phyloP scores from a whole-genome alignment of 2,113 vertebrate genomes.

The Pseudolaguvia tuberculata region DNA sequence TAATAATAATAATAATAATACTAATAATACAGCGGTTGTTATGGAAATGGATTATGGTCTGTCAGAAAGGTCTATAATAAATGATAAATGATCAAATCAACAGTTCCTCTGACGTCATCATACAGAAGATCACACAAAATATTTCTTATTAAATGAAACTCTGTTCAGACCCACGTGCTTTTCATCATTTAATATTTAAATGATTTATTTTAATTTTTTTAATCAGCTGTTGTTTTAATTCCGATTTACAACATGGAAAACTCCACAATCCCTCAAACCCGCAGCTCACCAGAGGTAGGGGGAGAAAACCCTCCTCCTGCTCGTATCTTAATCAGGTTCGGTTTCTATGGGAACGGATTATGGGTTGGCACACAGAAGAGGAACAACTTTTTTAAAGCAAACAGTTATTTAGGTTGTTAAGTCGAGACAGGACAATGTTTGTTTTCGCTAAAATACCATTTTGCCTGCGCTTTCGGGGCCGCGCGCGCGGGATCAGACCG shows the following conservation, averaged over 20 bases:
- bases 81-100: not conserved
- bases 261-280: not conserved
- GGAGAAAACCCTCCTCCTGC: not conserved
- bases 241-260: not conserved
- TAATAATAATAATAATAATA: not conserved
- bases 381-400: conserved; percentile 80
- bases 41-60: conserved; percentile 63
- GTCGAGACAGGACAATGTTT: conserved; percentile 91
- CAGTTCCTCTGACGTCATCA: not conserved
- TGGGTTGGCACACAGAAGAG: conserved; percentile 64
- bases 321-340: conserved; percentile 14
- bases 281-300: not conserved
- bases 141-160: not conserved
- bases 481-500: conserved; percentile 76
- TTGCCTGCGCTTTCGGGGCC: conserved; percentile 84
- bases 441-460: conserved; percentile 94
- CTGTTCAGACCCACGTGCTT: no score
- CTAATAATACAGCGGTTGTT: conserved; percentile 49
- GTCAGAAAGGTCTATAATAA: conserved; percentile 50
- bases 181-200: not conserved
- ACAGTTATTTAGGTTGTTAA: conserved; percentile 80
- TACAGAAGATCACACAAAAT: not conserved
- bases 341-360: conserved; percentile 66
- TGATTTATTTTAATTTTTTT: not conserved
- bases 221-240: not conserved